Evolutionary conservation across 2,113 vertebrate species (phyloP).

Genomic region (Mirza zaza): DNA sequence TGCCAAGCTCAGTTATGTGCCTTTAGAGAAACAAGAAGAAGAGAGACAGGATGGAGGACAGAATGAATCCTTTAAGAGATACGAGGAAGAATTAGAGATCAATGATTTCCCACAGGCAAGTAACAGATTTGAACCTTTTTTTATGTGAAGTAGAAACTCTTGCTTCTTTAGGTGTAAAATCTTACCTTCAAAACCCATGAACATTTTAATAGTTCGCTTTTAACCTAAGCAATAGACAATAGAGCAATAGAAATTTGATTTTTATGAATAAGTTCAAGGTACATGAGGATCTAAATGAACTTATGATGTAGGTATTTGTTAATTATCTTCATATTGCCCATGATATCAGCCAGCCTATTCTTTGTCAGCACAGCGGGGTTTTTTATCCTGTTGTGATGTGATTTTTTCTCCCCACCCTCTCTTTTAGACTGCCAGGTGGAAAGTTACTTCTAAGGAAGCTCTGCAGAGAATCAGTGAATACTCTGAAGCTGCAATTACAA

Average conservation of each 20-base stretch:
- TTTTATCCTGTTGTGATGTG: conserved; percentile 9
- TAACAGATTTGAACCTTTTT: conserved; percentile 31
- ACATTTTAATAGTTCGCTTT: conserved; percentile 43
- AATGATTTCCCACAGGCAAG: conserved; percentile 99
- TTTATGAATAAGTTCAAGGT: background rate
- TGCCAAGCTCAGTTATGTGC: conserved; percentile 98
- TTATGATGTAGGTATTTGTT: background rate
- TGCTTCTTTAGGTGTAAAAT: background rate
- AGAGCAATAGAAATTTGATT: background rate
- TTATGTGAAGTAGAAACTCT: background rate
- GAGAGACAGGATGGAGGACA: conserved; percentile 96
- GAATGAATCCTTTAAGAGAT: conserved; percentile 96
- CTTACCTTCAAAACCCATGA: background rate
- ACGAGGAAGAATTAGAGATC: conserved; percentile 98
- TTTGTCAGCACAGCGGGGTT: background rate
- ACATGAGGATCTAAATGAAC: background rate
- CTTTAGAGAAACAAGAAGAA: conserved; percentile 98
- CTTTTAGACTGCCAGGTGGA: conserved; percentile 96
- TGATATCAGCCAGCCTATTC: background rate
- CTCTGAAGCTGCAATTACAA: conserved; percentile 98
- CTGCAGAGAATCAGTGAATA: conserved; percentile 99
- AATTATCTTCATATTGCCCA: background rate
- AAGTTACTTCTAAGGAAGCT: conserved; percentile 98
- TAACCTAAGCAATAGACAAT: background rate
- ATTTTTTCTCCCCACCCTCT: background rate